phyloP scores from a whole-genome alignment of 2,797 vertebrate species.

The Scolopax bukidnonensis region DNA sequence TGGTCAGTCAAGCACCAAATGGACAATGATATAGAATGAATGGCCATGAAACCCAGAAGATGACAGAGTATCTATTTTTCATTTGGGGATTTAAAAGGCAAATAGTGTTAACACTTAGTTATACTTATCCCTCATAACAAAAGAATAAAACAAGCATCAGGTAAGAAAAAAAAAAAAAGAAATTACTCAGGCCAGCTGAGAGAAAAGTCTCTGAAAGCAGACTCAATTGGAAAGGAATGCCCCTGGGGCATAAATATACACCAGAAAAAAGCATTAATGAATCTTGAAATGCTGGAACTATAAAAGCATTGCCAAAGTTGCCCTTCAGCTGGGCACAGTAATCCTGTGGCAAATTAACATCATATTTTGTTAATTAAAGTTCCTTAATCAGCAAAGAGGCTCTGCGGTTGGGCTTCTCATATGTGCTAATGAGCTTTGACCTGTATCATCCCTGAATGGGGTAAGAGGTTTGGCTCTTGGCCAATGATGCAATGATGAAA shows the following conservation, averaged over 20 bases:
- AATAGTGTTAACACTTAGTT: neutral
- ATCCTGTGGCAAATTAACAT: neutral
- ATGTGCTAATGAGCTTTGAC: neutral
- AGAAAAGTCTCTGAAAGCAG: neutral
- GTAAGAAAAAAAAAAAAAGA: neutral
- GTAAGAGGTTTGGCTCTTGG: neutral
- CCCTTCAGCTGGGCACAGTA: neutral
- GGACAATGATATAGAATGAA: neutral
- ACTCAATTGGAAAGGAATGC: neutral
- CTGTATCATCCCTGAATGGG: neutral
- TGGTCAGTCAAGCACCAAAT: neutral
- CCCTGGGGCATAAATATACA: neutral
- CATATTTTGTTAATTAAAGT: neutral
- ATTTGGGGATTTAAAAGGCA: neutral
- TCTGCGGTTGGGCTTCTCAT: neutral
- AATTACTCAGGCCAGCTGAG: neutral
- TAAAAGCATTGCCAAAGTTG: neutral
- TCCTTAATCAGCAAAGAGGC: constrained; percentile 9
- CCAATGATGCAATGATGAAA: neutral
- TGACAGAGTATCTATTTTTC: neutral
- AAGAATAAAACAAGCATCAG: neutral
- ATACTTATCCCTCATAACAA: neutral
- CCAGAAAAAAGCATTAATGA: neutral
- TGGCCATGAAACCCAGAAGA: neutral
- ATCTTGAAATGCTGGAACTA: neutral